A percentile compares a stretch with the other conserved stretches of the same genome.
Evolutionary conservation across 2,888 invertebrate species (phyloP).

Genomic region (Apotomis turbidana): DNA sequence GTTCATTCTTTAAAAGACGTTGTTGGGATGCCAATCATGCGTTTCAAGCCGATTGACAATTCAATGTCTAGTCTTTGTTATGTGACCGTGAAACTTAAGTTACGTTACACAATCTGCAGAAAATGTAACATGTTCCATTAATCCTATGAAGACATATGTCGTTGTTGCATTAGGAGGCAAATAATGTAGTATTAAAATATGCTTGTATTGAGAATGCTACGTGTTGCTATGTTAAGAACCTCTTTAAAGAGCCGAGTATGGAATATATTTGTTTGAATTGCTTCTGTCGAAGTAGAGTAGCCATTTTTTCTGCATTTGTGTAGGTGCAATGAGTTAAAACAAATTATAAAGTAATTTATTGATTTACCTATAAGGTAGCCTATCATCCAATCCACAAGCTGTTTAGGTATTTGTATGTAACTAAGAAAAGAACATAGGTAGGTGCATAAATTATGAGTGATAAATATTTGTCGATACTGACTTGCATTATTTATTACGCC

Average conservation of each 20-base stretch:
- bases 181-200: slow-evolving; percentile 28
- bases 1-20: slow-evolving; percentile 1
- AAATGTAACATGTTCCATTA: not conserved
- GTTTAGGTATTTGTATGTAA: too few relatives aligned
- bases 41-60: slow-evolving; percentile 51
- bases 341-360: not conserved
- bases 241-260: slow-evolving; percentile 20
- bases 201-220: slow-evolving; percentile 30
- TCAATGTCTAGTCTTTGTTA: slow-evolving; percentile 49
- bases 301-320: slow-evolving; percentile 10
- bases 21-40: slow-evolving; percentile 47
- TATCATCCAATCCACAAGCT: too few relatives aligned
- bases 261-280: slow-evolving; percentile 22
- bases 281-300: slow-evolving; percentile 25
- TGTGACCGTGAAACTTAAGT: slow-evolving; percentile 39
- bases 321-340: not conserved
- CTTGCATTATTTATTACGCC: too few relatives aligned
- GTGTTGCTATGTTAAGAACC: slow-evolving; percentile 36
- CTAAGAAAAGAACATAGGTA: too few relatives aligned
- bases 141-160: not conserved
- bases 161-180: not conserved
- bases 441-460: too few relatives aligned
- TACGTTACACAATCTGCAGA: slow-evolving; percentile 10
- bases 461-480: not conserved
- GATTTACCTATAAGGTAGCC: not conserved